Evolutionary conservation across 2,113 vertebrate genomes (phyloP), one percentile per base, ranked within the genome.

Genomic region (Rhinopomastus cyanomelas): DNA sequence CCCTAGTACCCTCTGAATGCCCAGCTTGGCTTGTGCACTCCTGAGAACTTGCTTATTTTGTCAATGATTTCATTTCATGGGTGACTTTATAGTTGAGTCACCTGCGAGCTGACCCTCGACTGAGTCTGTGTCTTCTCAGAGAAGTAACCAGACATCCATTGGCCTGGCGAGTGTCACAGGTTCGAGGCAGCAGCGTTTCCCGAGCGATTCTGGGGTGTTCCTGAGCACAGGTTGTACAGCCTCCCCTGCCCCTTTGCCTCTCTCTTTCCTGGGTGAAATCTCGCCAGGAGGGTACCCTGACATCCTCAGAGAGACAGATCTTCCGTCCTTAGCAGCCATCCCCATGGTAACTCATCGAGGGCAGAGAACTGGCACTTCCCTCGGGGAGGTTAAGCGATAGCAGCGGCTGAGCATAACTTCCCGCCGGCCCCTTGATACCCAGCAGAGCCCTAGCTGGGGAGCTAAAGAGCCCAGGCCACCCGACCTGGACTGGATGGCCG

Each of bases 1-100:
- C 26, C 15, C 15, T 1, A 2, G 32, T 22, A 52, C 52, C 0
- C 0, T 34, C 3, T 8, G 55, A 48, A 7, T 0, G 1, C 0
- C 4, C 2, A 6, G 20, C 22, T 34, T 61, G 21, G 48, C 34
- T 77, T 1, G 0, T 36, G 32, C 1, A 2, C 52, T 27, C 21
- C 77, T 78, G 65, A 34, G 37, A 67, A 56, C 20, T 16, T 3
- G 3, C 1, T 1, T 66, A 5, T 67, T 84, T 75, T 39, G 84
- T 52, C 3, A 0, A 48, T 2, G 26, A 11, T 81, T 67, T 77
- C 29, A 52, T 90, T 84, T 87, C 61, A 44, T 5, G 1, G 20
- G 56, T 60, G 65, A 60, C 44, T 87, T 77, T 25, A 48, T 3
- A 30, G 55, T 5, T 8, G 61, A 10, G 66, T 81, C 53, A n/a